A percentile compares a stretch with the other conserved stretches of the same genome.
Evolutionary conservation across 2,113 vertebrate genomes (phyloP).

Genomic region (Uria lomvia): DNA sequence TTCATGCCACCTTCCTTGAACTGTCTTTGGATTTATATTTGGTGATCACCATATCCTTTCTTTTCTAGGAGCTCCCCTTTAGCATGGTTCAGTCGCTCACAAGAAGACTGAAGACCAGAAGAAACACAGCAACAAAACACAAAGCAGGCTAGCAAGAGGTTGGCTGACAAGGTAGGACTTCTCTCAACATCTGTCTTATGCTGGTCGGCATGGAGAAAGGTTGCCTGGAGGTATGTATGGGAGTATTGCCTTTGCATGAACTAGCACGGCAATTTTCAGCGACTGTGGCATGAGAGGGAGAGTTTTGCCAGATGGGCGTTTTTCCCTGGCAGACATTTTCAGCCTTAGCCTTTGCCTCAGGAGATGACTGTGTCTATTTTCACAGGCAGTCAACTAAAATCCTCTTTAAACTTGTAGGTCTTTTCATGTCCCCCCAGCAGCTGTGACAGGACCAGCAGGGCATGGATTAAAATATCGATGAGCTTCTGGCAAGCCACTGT

Average conservation of each 20-base stretch:
- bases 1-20: background rate
- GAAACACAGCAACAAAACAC: background rate
- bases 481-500: background rate
- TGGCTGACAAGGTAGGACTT: background rate
- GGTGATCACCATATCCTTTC: background rate
- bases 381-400: constrained; percentile 48
- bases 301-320: constrained; percentile 25
- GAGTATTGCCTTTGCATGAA: constrained; percentile 7
- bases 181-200: constrained; percentile 24
- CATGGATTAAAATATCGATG: background rate
- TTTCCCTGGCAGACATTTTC: constrained; percentile 37
- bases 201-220: background rate
- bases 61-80: background rate
- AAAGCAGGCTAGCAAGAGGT: background rate
- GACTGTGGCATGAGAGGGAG: background rate
- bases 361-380: constrained; percentile 25
- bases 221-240: background rate
- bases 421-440: background rate
- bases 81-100: background rate
- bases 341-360: constrained; percentile 23
- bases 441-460: background rate
- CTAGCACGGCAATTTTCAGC: constrained; percentile 27
- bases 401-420: constrained; percentile 38
- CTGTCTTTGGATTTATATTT: background rate
- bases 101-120: background rate